These are phyloP conservation scores for Hippotragus niger DNA, from an alignment of 2,113 vertebrate genomes.

Conservation along the genomic window DNA sequence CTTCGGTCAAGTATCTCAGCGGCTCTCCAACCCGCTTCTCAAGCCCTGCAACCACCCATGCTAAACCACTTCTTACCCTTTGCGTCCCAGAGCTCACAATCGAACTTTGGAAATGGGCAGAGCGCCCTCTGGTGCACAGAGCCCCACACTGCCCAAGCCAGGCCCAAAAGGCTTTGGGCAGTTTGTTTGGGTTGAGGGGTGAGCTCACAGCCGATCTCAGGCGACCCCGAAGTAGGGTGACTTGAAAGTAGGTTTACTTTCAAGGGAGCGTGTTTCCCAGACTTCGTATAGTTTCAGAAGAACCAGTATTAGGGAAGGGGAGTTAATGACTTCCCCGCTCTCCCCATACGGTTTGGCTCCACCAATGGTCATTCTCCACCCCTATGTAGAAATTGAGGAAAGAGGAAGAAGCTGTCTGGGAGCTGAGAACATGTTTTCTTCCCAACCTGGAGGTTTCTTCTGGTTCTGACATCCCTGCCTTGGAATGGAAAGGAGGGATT, in stretches of 20 bases:
- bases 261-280: neutral
- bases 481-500: neutral
- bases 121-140: slow-evolving; percentile 51
- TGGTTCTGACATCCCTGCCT: neutral
- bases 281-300: neutral
- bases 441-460: neutral
- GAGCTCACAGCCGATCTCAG: neutral
- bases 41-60: fast-evolving
- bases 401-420: neutral
- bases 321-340: neutral
- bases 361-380: neutral
- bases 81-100: neutral
- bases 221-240: neutral
- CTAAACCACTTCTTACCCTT: neutral
- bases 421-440: neutral
- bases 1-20: neutral
- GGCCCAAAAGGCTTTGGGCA: neutral
- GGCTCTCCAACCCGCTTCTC: neutral
- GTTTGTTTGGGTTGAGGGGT: neutral
- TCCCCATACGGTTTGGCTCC: neutral
- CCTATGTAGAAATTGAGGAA: neutral
- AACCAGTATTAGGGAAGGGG: neutral
- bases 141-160: neutral
- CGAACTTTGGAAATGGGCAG: neutral
- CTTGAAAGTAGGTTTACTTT: neutral